Evolutionary conservation across 2,888 invertebrate genomes (phyloP).

Genomic region (Aleiodes leptofemur): DNA sequence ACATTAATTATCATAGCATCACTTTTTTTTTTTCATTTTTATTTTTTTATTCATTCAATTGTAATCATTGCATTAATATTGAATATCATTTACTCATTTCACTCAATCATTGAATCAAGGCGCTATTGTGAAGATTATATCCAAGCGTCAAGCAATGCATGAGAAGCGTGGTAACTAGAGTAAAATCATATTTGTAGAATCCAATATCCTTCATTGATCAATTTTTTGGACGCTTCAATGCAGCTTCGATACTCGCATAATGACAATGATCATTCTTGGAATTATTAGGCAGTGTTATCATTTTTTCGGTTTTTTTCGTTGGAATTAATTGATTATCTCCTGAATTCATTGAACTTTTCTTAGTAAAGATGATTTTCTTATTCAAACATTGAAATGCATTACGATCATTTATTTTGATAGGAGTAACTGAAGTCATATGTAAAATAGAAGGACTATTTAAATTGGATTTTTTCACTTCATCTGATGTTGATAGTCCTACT

Average conservation of each 20-base stretch:
- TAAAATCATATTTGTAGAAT: background rate
- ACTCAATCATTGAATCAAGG: no score
- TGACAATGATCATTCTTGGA: slow-evolving; percentile 50
- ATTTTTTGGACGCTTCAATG: background rate
- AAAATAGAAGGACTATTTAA: no score
- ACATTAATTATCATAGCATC: no score
- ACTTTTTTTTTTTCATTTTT: no score
- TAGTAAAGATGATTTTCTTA: slow-evolving; percentile 77
- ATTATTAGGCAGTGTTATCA: slow-evolving; percentile 40
- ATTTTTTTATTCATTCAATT: background rate
- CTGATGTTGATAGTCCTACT: no score
- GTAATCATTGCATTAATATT: background rate
- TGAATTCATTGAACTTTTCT: slow-evolving; percentile 65
- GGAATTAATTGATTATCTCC: slow-evolving; percentile 62
- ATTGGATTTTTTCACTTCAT: no score
- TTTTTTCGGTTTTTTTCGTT: slow-evolving; percentile 60
- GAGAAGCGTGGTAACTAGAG: no score
- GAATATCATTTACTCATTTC: no score
- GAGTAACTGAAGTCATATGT: slow-evolving; percentile 1
- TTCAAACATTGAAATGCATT: slow-evolving; percentile 59
- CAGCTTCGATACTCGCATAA: background rate
- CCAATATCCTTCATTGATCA: background rate
- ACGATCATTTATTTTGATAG: slow-evolving; percentile 44
- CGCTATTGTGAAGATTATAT: no score
- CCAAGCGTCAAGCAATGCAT: no score